These are phyloP conservation scores for Silvanus unidentatus DNA, from an alignment of 2,888 invertebrate genomes.

Conservation along the genomic window DNA sequence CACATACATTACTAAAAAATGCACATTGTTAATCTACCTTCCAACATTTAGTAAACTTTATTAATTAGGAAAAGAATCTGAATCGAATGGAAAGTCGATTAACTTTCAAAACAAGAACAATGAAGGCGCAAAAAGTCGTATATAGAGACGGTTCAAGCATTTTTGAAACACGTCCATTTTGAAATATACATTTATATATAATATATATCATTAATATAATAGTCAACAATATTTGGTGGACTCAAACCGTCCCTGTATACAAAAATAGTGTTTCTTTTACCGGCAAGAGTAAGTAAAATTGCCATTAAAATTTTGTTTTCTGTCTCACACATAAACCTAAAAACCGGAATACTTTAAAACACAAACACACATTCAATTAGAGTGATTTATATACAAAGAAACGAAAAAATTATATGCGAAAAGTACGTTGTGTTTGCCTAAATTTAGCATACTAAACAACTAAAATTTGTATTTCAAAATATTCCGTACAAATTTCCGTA, in stretches of 20 bases:
- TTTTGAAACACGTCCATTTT: constrained; percentile 4
- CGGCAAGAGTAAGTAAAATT: constrained; percentile 16
- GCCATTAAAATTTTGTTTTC: constrained; percentile 20
- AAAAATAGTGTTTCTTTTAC: background rate
- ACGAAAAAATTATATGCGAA: too few relatives aligned
- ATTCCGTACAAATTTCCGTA: too few relatives aligned
- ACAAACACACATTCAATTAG: too few relatives aligned
- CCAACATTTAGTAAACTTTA: constrained; percentile 7
- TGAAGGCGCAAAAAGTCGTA: constrained; percentile 8
- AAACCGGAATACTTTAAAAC: too few relatives aligned
- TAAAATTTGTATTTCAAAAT: too few relatives aligned
- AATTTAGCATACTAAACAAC: too few relatives aligned
- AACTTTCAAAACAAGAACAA: constrained; percentile 10
- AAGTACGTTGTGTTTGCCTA: too few relatives aligned
- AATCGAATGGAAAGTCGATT: constrained; percentile 19
- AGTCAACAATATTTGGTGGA: constrained; percentile 12
- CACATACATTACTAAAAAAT: constrained; percentile 25
- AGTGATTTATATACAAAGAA: too few relatives aligned
- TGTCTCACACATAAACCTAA: constrained; percentile 6
- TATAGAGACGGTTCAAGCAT: constrained; percentile 21
- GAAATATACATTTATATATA: constrained; percentile 7
- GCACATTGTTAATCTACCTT: constrained; percentile 22
- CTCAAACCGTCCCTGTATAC: constrained; percentile 20
- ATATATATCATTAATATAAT: constrained; percentile 6
- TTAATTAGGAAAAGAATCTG: constrained; percentile 3